These are phyloP conservation scores for Tethya wilhelma DNA, from an alignment of 37 sponge, comb jelly and placozoan genomes.

Conservation along the genomic window DNA sequence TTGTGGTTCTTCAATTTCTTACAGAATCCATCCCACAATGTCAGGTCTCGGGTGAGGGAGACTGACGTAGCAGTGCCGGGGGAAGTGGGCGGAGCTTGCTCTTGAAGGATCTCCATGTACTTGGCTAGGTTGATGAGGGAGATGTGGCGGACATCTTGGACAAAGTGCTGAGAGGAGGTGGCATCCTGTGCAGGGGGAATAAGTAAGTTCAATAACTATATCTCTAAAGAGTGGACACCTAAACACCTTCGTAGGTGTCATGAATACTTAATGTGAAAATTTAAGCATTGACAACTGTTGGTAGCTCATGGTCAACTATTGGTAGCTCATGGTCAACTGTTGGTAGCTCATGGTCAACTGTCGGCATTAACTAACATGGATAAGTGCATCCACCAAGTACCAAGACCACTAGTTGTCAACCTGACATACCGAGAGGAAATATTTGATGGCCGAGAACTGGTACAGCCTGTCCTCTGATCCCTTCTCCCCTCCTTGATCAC, in stretches of 20 bases:
- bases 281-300: background rate
- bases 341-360: too few species aligned
- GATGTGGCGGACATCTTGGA: slow-evolving; percentile 21
- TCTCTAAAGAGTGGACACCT: too few species aligned
- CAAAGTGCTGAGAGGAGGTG: slow-evolving; percentile 10
- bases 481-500: slow-evolving; percentile 16
- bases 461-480: slow-evolving; percentile 3
- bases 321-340: too few species aligned
- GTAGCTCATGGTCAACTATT: too few species aligned
- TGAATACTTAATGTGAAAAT: background rate
- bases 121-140: slow-evolving; percentile 34
- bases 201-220: background rate
- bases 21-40: slow-evolving; percentile 22
- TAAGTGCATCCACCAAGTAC: too few species aligned
- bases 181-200: slow-evolving; percentile 33
- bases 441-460: slow-evolving; percentile 44
- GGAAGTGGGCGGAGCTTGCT: background rate
- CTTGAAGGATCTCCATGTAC: slow-evolving; percentile 32
- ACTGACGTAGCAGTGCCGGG: background rate
- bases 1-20: slow-evolving; percentile 32
- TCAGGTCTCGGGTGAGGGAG: slow-evolving; percentile 10
- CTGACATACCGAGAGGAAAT: slow-evolving; percentile 42
- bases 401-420: background rate
- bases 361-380: too few species aligned
- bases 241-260: too few species aligned